Conservation (phyloP, 2,113 vertebrate genomes). For the Recurvirostra avosetta region DNA sequence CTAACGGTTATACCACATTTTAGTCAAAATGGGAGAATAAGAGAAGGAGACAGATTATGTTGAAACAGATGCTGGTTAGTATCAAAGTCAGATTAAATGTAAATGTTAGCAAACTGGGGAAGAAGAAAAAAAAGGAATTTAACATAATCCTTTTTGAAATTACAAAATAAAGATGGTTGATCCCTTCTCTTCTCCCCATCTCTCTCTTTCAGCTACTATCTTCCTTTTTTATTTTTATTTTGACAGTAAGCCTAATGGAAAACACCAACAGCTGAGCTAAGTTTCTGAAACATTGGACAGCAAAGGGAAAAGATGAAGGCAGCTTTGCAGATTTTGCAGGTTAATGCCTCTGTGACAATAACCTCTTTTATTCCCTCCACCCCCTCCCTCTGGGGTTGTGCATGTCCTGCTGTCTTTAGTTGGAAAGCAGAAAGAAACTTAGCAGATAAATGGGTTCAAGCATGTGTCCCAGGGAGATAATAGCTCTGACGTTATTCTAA, state of each 20-base stretch:
- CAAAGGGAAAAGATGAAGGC: not conserved
- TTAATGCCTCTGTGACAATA: slow-evolving; percentile 17
- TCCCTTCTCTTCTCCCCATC: not conserved
- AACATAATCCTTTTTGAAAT: slow-evolving; percentile 40
- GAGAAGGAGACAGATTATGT: not conserved
- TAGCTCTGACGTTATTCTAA: slow-evolving; percentile 8
- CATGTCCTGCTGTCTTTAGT: slow-evolving; percentile 9
- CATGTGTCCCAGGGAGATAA: slow-evolving; percentile 57
- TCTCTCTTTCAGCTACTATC: not conserved
- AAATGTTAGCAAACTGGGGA: not conserved
- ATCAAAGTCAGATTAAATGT: slow-evolving; percentile 22
- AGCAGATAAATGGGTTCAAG: slow-evolving; percentile 40
- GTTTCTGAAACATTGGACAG: not conserved
- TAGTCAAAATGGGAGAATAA: not conserved
- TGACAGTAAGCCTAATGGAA: slow-evolving; percentile 27
- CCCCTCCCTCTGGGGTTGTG: not conserved
- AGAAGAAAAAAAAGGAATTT: not conserved
- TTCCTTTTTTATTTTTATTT: slow-evolving; percentile 15
- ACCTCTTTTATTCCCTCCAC: not conserved
- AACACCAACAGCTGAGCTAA: not conserved
- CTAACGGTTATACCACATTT: not conserved
- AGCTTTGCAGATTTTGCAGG: slow-evolving; percentile 26
- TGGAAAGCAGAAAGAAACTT: slow-evolving; percentile 26
- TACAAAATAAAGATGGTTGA: not conserved
- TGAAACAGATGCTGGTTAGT: not conserved